Base-by-base conservation (phyloP, 2,888 invertebrate genomes). In the Auanema sp. region DNA sequence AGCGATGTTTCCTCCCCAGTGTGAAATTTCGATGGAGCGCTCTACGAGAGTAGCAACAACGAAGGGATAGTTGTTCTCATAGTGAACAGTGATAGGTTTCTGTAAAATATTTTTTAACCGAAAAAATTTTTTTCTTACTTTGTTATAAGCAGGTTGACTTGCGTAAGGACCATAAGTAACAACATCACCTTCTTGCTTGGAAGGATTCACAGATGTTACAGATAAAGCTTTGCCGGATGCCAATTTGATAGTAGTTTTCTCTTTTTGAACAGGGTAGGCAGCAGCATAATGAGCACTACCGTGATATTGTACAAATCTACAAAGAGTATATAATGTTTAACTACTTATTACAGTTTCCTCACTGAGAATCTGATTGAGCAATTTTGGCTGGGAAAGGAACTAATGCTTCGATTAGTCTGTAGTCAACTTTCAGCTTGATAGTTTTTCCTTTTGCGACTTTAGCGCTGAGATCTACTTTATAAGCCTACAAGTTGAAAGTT, bases 51-150 rank as follows among this genome's bases (percentile, higher is more conserved):
- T 91, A 0, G 96, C 92, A n/a, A 92, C 92, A 72, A 99, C 86
- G 86, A 99, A 98, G 40, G 97, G 95, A 47, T 91, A 89, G 84
- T 95, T 94, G 85, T 96, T 98, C 85, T 96, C 97, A 84, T 90
- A 96, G 85, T 99, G 98, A 42, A 97, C 87, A 47, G 86, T 86
- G 76, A 96, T 70, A 24, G 90, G 89, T 73, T 90, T 89, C 70
- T 86, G n/a, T n/a, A n/a, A n/a, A n/a, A n/a, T n/a, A n/a, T n/a
- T n/a, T n/a, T n/a, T n/a, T n/a, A n/a, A n/a, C n/a, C n/a, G n/a
- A n/a, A n/a, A n/a, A n/a, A n/a, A n/a, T n/a, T n/a, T n/a, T 33
- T 8, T 3, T 33, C 33, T 33, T 33, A 33, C 33, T 33, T 33
- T 3, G 8, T 33, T 33, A 33, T 33, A 33, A 0, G 89, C 86